These are phyloP conservation scores for Rhamnusium bicolor DNA, from an alignment of 2,888 invertebrate genomes.

Conservation along the genomic window DNA sequence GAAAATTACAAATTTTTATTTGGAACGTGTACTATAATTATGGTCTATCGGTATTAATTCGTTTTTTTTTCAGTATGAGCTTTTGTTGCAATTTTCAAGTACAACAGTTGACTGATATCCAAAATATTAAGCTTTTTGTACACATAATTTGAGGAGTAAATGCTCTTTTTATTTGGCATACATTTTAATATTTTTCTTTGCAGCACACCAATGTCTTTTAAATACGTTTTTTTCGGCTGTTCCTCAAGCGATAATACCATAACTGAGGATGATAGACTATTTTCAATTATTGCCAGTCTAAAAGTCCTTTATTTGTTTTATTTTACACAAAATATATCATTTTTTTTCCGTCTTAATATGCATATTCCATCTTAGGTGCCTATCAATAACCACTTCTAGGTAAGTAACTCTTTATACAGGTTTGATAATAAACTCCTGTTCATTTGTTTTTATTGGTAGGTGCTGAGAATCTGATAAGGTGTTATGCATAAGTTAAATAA, in stretches of 20 bases:
- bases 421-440: background rate
- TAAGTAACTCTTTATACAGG: background rate
- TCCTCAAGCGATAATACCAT: background rate
- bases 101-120: too few species aligned
- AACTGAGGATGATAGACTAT: background rate
- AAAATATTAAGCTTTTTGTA: too few species aligned
- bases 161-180: background rate
- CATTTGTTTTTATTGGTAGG: background rate
- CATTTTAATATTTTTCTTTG: background rate
- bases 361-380: background rate
- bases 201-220: background rate
- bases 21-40: background rate
- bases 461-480: background rate
- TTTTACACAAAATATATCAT: too few species aligned
- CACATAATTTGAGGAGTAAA: background rate
- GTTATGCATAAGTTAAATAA: background rate
- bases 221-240: background rate
- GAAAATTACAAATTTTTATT: background rate
- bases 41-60: background rate
- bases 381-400: background rate
- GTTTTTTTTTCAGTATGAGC: too few species aligned
- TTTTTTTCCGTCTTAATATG: background rate
- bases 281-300: background rate
- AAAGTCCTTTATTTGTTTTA: too few species aligned
- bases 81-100: too few species aligned